These are phyloP conservation scores for Galagoides demidoff DNA, from an alignment of 2,797 vertebrate species.

Conservation along the genomic window DNA sequence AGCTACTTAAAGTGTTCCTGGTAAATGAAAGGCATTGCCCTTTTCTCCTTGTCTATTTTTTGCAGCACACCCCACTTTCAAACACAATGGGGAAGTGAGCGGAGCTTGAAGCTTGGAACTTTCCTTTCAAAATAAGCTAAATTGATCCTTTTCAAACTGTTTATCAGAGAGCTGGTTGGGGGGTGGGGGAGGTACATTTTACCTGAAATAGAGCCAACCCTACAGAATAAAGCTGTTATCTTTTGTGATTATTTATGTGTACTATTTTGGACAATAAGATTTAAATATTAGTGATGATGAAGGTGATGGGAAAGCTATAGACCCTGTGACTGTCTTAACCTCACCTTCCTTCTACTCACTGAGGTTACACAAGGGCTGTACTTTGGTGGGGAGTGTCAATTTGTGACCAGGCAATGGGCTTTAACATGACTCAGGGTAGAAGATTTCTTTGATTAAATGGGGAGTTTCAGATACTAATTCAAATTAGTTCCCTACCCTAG, in stretches of 20 bases:
- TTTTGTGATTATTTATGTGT: neutral
- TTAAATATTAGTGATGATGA: constrained; percentile 6
- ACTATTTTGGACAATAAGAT: neutral
- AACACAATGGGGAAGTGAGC: neutral
- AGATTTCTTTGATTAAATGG: neutral
- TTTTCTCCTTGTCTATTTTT: neutral
- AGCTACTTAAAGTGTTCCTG: neutral
- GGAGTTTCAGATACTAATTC: neutral
- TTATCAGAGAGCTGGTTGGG: neutral
- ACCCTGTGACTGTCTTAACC: neutral
- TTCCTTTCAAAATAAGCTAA: constrained; percentile 6
- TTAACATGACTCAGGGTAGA: neutral
- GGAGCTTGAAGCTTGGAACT: neutral
- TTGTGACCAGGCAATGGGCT: neutral
- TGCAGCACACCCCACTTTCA: neutral
- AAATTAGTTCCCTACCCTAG: neutral
- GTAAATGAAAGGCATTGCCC: neutral
- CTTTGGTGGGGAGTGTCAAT: constrained; percentile 5
- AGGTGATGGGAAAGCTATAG: neutral
- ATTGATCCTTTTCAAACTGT: neutral
- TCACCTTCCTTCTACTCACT: neutral
- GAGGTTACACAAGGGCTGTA: neutral
- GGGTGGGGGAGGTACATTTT: neutral
- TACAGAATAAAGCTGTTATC: neutral
- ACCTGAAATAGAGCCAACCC: neutral